Evolutionary conservation across 2,888 invertebrate genomes (phyloP).

Genomic region (Drepana falcataria): DNA sequence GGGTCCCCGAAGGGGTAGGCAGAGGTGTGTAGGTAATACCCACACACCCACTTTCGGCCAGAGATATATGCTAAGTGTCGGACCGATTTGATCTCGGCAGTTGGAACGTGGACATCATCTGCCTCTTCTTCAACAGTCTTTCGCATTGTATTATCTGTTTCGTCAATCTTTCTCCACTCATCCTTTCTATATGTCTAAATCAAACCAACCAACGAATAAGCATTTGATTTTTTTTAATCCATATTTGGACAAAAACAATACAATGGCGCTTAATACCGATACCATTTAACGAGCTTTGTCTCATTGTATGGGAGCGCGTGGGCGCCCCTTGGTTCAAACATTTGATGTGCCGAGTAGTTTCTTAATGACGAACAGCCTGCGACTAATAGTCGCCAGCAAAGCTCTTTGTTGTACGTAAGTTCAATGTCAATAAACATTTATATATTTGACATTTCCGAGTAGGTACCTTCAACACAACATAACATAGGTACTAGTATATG

Average conservation of each 20-base stretch:
- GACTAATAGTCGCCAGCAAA: slow-evolving; percentile 38
- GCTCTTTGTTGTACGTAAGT: slow-evolving; percentile 25
- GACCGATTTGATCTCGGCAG: too few species aligned
- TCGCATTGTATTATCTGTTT: too few species aligned
- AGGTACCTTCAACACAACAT: background rate
- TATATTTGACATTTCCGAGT: slow-evolving; percentile 15
- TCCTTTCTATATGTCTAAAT: too few species aligned
- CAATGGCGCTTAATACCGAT: slow-evolving; percentile 35
- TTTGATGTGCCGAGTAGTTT: slow-evolving; percentile 56
- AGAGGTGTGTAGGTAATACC: too few species aligned
- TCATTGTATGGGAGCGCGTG: slow-evolving; percentile 54
- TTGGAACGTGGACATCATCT: too few species aligned
- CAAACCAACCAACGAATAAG: too few species aligned
- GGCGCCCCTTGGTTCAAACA: slow-evolving; percentile 68
- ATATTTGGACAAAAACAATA: slow-evolving; percentile 17
- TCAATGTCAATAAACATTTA: slow-evolving; percentile 16
- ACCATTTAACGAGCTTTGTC: slow-evolving; percentile 54
- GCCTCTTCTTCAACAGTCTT: too few species aligned
- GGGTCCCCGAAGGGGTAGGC: too few species aligned
- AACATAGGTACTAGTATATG: too few species aligned
- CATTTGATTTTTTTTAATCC: slow-evolving; percentile 1
- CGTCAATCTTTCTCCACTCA: too few species aligned
- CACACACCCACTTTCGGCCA: too few species aligned
- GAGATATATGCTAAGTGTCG: too few species aligned
- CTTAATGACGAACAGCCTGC: slow-evolving; percentile 53